Conservation (phyloP, 2,888 invertebrate species). For the Chydorus sphaericus region DNA sequence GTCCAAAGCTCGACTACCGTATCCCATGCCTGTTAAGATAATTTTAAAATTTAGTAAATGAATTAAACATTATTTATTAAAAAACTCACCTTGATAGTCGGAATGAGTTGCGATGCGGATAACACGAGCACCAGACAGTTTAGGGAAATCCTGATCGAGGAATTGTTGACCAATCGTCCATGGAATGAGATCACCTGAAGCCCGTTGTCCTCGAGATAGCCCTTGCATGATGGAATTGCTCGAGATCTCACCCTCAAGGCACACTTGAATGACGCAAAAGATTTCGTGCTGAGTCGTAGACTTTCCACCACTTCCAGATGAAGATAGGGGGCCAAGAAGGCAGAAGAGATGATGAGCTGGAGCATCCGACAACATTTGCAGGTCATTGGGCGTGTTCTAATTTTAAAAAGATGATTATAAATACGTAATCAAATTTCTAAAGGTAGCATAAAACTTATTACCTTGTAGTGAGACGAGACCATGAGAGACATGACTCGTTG, state of each 20-base stretch:
- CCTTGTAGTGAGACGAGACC: slow-evolving; percentile 96
- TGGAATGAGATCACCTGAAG: slow-evolving; percentile 92
- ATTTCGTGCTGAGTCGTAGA: slow-evolving; percentile 67
- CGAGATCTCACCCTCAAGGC: slow-evolving; percentile 46
- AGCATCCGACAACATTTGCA: slow-evolving; percentile 96
- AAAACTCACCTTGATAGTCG: slow-evolving; percentile 74
- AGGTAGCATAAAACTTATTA: slow-evolving; percentile 17
- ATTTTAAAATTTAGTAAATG: background rate
- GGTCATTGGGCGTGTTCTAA: slow-evolving; percentile 92
- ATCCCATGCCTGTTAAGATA: slow-evolving; percentile 86
- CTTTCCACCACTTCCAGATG: slow-evolving; percentile 33
- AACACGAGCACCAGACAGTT: slow-evolving; percentile 72
- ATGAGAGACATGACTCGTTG: slow-evolving; percentile 84
- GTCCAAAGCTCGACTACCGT: slow-evolving; percentile 74
- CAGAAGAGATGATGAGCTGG: slow-evolving; percentile 97
- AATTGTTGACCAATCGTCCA: slow-evolving; percentile 97
- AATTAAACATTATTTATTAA: no score
- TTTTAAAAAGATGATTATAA: slow-evolving; percentile 17
- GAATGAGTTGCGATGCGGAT: slow-evolving; percentile 97
- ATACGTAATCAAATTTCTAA: background rate
- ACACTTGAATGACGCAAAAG: slow-evolving; percentile 78
- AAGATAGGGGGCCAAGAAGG: slow-evolving; percentile 63
- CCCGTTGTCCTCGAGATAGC: slow-evolving; percentile 70
- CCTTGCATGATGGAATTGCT: slow-evolving; percentile 56
- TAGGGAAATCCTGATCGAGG: slow-evolving; percentile 84